Base-by-base conservation (phyloP, 2,113 vertebrate genomes). In the Salvelinus fontinalis region DNA sequence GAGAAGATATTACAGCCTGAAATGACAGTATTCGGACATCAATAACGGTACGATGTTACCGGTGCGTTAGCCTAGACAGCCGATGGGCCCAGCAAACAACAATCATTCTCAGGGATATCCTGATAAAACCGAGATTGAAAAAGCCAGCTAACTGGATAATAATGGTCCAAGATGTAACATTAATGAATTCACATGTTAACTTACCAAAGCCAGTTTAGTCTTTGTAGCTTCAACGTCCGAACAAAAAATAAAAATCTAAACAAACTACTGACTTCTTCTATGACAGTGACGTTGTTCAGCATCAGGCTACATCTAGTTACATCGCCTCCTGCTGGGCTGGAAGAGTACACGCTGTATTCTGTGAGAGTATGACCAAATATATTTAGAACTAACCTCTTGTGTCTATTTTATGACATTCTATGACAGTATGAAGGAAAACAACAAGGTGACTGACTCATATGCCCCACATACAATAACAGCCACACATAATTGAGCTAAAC, bases 311-410 rank as follows among this genome's bases (percentile, higher is more conserved):
- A 18, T 54, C 3, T 3, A 54, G 14, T 54, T 12, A 27, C 18
- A 34, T 20, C 31, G 67, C 18, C 67, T 1, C 67, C 67, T 68
- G 31, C 67, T n/a, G 67, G 67, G 8, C 18, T 68, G 67, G 67
- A 68, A 8, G 67, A 68, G 18, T 31, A 16, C 39, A 26, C 13
- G n/a, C 57, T 22, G 67, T 24, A 64, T 51, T 64, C 48, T 81
- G 59, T 70, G 73, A 22, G 18, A 85, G 51, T 62, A n/a, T 27
- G 29, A 49, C 29, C 62, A 70, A 12, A 68, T 20, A 9, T 39
- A 39, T 39, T 39, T 9, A 39, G 0, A 9, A 39, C 39, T 39
- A 39, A 39, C 1, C 39, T 6, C 39, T 12, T 44, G 0, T 44
- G 39, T 44, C 39, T 44, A 3, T 11, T 34, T 34, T 34, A 34